phyloP scores from a whole-genome alignment of 2,797 vertebrate species.

The Fratercula arctica region DNA sequence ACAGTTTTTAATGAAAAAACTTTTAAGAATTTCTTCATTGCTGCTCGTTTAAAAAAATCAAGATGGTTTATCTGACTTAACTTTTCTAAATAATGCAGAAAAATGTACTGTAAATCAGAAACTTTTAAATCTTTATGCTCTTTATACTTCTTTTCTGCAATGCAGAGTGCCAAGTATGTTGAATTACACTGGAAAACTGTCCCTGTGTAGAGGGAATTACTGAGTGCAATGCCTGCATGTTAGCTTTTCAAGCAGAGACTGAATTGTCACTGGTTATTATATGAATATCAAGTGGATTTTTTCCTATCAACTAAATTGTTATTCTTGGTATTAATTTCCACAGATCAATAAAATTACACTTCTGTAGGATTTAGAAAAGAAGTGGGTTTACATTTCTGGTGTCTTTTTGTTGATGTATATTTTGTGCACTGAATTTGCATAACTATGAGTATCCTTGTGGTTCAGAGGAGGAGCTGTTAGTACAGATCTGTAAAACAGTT shows the following conservation, averaged over 20 bases:
- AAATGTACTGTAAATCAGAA: background rate
- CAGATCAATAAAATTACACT: background rate
- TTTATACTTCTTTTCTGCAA: background rate
- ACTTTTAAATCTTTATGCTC: background rate
- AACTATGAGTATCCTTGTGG: background rate
- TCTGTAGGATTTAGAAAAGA: background rate
- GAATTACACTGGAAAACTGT: background rate
- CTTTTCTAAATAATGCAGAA: background rate
- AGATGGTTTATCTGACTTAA: background rate
- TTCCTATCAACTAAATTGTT: background rate
- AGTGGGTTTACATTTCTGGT: background rate
- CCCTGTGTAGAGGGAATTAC: background rate
- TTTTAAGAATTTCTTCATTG: background rate
- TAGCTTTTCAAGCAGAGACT: background rate
- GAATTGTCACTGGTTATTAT: background rate
- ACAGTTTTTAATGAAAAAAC: background rate
- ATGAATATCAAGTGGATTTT: background rate
- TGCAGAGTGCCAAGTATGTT: background rate
- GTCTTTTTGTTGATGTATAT: background rate
- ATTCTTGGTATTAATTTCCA: background rate
- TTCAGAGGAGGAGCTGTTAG: conserved; percentile 13
- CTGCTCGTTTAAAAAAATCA: background rate
- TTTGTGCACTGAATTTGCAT: background rate
- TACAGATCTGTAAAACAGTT: background rate
- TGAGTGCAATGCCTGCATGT: background rate